Conservation (phyloP, 2,113 vertebrate genomes). For the Anhinga anhinga region DNA sequence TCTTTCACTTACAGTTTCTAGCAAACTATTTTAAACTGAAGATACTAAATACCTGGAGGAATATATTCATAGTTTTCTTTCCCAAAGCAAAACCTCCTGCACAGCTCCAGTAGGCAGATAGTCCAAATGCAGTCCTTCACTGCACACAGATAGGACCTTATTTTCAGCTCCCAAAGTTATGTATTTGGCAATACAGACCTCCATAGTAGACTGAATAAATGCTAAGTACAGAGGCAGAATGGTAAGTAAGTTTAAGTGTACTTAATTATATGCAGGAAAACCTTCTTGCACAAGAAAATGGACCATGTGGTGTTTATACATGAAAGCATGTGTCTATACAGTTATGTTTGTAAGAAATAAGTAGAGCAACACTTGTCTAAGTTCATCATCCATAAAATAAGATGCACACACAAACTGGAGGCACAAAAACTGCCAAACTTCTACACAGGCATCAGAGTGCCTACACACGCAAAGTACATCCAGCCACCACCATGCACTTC, state of each 20-base stretch:
- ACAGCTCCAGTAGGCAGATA: not conserved
- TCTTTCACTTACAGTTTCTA: not conserved
- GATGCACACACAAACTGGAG: not conserved
- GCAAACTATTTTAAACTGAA: not conserved
- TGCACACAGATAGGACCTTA: not conserved
- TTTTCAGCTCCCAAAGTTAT: not conserved
- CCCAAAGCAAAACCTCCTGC: not conserved
- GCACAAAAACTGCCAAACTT: not conserved
- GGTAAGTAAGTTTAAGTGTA: not conserved
- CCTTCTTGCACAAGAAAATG: not conserved
- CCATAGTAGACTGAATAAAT: not conserved
- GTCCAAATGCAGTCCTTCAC: not conserved
- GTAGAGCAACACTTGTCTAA: not conserved
- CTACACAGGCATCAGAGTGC: not conserved
- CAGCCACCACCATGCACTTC: not conserved
- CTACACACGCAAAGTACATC: not conserved
- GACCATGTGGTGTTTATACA: not conserved
- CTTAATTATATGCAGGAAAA: not conserved
- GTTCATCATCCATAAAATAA: not conserved
- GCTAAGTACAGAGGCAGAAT: not conserved
- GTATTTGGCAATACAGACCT: not conserved
- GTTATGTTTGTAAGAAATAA: not conserved
- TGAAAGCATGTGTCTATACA: not conserved
- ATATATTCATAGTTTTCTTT: not conserved
- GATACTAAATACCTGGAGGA: not conserved